Evolutionary conservation across 2,888 invertebrate genomes (phyloP).

Genomic region (Chrysolina oricalcia): DNA sequence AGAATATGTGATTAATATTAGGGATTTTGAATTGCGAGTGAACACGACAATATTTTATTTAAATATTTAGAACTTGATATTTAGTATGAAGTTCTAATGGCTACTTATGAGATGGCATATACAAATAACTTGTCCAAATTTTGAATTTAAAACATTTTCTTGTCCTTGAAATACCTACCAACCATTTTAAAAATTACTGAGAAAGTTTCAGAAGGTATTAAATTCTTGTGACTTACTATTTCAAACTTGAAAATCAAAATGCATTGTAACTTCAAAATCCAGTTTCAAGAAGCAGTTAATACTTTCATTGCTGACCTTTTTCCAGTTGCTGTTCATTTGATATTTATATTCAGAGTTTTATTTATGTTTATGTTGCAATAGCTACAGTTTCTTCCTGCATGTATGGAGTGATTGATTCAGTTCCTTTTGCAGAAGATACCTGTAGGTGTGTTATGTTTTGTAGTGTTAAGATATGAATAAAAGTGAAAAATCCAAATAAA

Average conservation of each 20-base stretch:
- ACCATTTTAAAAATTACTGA: background rate
- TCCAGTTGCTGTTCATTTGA: slow-evolving; percentile 4
- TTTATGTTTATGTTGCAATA: slow-evolving; percentile 24
- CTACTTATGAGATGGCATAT: slow-evolving; percentile 8
- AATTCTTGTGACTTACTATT: background rate
- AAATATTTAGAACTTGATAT: slow-evolving; percentile 38
- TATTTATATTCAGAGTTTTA: slow-evolving; percentile 28
- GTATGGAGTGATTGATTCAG: background rate
- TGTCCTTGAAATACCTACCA: background rate
- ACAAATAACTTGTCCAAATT: background rate
- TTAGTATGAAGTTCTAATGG: slow-evolving; percentile 41
- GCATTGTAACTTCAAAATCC: background rate
- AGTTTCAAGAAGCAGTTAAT: background rate
- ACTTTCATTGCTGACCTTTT: slow-evolving; percentile 9
- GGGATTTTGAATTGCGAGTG: slow-evolving; percentile 69
- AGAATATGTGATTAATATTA: slow-evolving; percentile 61
- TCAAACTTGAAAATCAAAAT: background rate
- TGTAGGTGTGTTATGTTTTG: background rate
- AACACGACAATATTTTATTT: slow-evolving; percentile 69
- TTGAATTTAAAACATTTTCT: slow-evolving; percentile 6
- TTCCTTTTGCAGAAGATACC: background rate
- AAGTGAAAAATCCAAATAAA: no score
- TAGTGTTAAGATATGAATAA: background rate
- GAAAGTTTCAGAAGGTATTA: background rate
- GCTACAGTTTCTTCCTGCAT: background rate